Evolutionary conservation across 2,888 invertebrate genomes (phyloP).

Genomic region (Periphyllus acericola): DNA sequence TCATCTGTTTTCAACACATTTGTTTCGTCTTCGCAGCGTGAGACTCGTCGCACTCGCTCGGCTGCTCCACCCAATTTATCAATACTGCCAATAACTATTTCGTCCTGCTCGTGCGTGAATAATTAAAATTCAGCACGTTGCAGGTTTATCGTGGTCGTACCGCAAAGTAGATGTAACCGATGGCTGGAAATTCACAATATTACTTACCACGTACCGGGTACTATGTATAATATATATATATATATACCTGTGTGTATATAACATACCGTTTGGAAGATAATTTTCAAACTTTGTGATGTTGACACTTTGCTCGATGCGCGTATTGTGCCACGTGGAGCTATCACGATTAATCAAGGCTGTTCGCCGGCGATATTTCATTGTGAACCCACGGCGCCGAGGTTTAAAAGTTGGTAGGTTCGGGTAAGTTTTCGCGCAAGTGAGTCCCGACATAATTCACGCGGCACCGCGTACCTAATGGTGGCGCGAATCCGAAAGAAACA

Average conservation of each 20-base stretch:
- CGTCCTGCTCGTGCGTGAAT: neutral
- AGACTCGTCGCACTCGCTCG: no score
- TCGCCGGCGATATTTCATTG: slow-evolving; percentile 24
- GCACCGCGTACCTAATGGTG: neutral
- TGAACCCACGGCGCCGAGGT: slow-evolving; percentile 6
- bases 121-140: neutral
- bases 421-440: neutral
- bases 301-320: neutral
- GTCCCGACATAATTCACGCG: slow-evolving; percentile 1
- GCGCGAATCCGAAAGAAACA: neutral
- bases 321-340: neutral
- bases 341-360: slow-evolving; percentile 26
- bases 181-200: neutral
- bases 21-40: no score
- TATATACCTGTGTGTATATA: neutral
- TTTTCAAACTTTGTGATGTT: slow-evolving; percentile 5
- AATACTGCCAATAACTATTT: no score
- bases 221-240: neutral
- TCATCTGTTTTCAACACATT: no score
- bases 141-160: no score
- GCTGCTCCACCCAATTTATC: no score
- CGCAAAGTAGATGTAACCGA: neutral
- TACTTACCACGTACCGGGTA: no score
- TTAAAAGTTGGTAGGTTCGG: neutral
- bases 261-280: neutral